Conservation (phyloP, 2,888 invertebrate species). For the Ligdia adustata region DNA sequence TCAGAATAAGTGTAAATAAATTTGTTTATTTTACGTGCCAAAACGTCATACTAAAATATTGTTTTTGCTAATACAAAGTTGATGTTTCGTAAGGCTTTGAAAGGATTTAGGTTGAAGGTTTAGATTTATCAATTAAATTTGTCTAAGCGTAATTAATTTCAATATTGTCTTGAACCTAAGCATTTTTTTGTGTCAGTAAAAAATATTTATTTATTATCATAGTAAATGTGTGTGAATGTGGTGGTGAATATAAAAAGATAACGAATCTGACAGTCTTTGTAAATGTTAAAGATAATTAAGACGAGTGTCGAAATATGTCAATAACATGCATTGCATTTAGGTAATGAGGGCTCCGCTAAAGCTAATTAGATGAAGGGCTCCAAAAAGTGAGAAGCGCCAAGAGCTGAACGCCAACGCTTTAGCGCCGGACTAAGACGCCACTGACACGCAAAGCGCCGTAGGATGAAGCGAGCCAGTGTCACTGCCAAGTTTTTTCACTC, state of each 20-base stretch:
- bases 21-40: conserved; percentile 1
- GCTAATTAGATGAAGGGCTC: conserved; percentile 15
- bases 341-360: conserved; percentile 8
- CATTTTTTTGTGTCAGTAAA: no score
- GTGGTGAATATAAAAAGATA: no score
- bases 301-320: neutral
- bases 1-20: conserved; percentile 3
- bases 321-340: neutral
- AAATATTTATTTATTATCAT: no score
- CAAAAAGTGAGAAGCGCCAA: conserved; percentile 20
- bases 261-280: neutral
- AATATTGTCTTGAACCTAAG: no score
- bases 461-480: conserved; percentile 51
- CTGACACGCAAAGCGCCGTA: conserved; percentile 61
- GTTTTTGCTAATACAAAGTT: neutral
- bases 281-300: neutral
- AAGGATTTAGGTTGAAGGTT: no score
- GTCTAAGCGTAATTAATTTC: no score
- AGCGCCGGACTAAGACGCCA: conserved; percentile 47
- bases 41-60: neutral
- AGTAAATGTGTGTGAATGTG: no score
- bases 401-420: conserved; percentile 43
- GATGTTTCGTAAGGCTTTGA: neutral
- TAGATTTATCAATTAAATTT: no score
- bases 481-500: conserved; percentile 73